Evolutionary conservation across 2,797 vertebrate species (phyloP).

Genomic region (Premnoplex brunnescens): DNA sequence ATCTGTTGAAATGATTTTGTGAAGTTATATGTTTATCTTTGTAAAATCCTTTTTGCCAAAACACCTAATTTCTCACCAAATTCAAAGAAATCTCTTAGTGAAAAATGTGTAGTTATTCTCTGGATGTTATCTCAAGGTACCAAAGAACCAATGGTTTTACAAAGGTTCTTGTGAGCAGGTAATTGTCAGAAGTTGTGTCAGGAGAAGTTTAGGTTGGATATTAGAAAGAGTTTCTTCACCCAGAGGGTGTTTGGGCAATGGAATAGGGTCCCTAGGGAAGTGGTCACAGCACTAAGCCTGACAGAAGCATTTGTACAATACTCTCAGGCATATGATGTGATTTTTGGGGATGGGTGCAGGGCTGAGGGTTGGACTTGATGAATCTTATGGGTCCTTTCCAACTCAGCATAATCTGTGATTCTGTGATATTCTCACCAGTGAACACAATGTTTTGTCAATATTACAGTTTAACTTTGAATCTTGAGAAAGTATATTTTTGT

Average conservation of each 20-base stretch:
- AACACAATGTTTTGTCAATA: neutral
- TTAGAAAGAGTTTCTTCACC: neutral
- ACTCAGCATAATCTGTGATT: neutral
- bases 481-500: neutral
- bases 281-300: neutral
- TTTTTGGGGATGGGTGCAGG: neutral
- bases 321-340: neutral
- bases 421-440: neutral
- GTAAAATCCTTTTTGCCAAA: too few relatives aligned
- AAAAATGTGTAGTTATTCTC: too few relatives aligned
- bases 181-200: neutral
- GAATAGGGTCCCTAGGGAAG: too few relatives aligned
- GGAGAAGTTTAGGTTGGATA: neutral
- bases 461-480: neutral
- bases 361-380: neutral
- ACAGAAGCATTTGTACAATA: neutral
- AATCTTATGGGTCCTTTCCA: neutral
- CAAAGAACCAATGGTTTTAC: too few relatives aligned
- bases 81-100: too few relatives aligned
- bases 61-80: too few relatives aligned
- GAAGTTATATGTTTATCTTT: too few relatives aligned
- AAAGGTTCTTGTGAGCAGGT: too few relatives aligned
- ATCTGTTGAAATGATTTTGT: too few relatives aligned
- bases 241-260: neutral
- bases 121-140: too few relatives aligned